Base-by-base conservation (phyloP, 2,888 invertebrate species). In the Himalopsyche japonica region DNA sequence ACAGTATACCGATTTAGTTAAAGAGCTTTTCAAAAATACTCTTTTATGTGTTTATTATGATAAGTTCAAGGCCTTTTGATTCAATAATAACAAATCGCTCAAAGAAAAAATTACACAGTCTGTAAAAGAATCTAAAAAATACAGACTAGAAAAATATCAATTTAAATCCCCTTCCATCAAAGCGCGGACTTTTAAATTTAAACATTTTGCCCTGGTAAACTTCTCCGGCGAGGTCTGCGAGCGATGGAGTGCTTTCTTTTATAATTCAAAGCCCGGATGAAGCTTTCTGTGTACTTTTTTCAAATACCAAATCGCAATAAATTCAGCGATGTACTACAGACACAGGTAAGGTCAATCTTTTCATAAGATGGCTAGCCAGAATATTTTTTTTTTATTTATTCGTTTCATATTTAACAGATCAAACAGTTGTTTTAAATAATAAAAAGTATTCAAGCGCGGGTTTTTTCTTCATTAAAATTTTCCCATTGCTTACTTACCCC, bases 231-330 rank as follows among this genome's bases (percentile, higher is more conserved):
- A 3, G 70, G 70, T 27, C 27, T 27, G 70, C 8, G 27, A 70
- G 27, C 27, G 30, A 37, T 32, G n/a, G 80, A 76, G 80, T 70
- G 80, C 76, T 80, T 80, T 83, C 80, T 49, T 83, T 83, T 83
- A 83, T 83, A 83, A 83, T 80, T 83, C 83, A 83, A 47, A 80
- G 34, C 83, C 30, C 70, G 24, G 12, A 3, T 27, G 70, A 15
- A 27, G 27, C 12, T 70, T 83, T 83, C 76, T 79, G 43, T 82
- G 27, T 70, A 27, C 30, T 57, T 57, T 57, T 70, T 70, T 70
- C 6, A 30, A 70, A 70, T 83, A 76, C 83, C 27, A 83, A 83
- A 80, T 83, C 76, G 83, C 30, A 80, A 83, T 83, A 80, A 80
- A 80, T 83, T 83, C 80, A 49, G 76, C 83, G 80, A 43, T 24